phyloP scores from a whole-genome alignment of 2,797 vertebrate species.

The Garrulus glandarius region DNA sequence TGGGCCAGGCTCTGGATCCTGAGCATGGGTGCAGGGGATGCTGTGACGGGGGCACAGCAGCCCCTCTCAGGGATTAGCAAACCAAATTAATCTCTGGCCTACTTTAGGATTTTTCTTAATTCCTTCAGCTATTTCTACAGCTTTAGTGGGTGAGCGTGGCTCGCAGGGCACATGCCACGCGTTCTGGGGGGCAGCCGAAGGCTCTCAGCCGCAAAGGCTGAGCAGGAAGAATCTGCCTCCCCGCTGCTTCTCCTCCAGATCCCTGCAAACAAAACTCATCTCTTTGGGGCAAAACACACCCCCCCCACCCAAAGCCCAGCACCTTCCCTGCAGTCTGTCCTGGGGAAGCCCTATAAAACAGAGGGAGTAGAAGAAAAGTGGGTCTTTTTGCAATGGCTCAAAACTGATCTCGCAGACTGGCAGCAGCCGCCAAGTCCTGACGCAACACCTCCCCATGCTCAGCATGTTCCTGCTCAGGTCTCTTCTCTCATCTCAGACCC shows the following conservation, averaged over 20 bases:
- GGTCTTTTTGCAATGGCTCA: background rate
- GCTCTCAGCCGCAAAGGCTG: background rate
- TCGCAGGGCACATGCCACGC: accelerated
- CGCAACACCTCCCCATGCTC: background rate
- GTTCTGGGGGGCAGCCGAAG: background rate
- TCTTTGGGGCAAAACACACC: accelerated
- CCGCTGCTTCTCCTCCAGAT: background rate
- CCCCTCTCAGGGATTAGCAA: background rate
- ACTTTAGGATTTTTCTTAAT: slow-evolving; percentile 13
- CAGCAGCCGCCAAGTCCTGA: background rate
- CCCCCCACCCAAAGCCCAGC: background rate
- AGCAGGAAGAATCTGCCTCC: background rate
- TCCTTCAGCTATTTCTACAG: slow-evolving; percentile 18
- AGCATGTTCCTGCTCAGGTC: background rate
- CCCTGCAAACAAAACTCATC: background rate
- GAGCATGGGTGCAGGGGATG: background rate
- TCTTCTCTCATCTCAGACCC: background rate
- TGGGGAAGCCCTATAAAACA: accelerated
- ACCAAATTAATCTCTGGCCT: background rate
- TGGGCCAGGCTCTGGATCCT: background rate
- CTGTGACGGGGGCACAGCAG: background rate
- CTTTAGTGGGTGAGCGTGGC: background rate
- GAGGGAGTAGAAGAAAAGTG: background rate
- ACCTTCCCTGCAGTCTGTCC: background rate
- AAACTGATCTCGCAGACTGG: background rate